Evolutionary conservation across 2,888 invertebrate species (phyloP), one percentile per base, ranked within the genome.

Genomic region (Ligdia adustata): DNA sequence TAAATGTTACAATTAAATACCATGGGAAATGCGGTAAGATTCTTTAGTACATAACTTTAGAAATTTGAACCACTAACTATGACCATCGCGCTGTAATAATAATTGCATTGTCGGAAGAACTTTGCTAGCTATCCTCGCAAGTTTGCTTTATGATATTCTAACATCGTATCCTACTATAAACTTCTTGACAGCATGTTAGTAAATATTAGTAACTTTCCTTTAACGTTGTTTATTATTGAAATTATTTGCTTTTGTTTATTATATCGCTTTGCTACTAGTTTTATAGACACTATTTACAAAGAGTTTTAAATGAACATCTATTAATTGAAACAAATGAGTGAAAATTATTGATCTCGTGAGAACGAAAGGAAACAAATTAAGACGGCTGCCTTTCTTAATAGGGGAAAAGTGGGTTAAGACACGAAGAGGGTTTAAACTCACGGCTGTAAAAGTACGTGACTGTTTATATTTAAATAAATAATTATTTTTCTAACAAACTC

Each of bases 11-110:
- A 12, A 92, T 97, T 60, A 95, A 95, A 68, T 96, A 95, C 69
- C 92, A 93, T 49, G 97, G 97, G 31, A 95, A 95, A 86, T 98
- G 98, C 85, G 97, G 97, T 97, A 82, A 93, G 94, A 75, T 38
- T 13, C 14, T 31, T 29, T 3, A 7, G 18, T n/a, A 22, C 22
- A 15, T 27, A 28, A 32, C 9, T 43, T 43, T 14, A 16, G 1
- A 16, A 6, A 3, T 33, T 20, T 18, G 6, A 39, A 28, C 12
- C 34, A 26, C 18, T 5, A 35, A 35, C 20, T 28, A 26, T 29
- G 27, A 42, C 42, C 24, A 15, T 27, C n/a, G 11, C 16, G 33
- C 18, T 33, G 31, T 27, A 26, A 22, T 37, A n/a, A 18, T 32
- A 26, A 9, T 28, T 18, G 18, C 27, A 32, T 18, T 27, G 33